Evolutionary conservation across 2,888 invertebrate genomes (phyloP).

Genomic region (Melinaea menophilus): DNA sequence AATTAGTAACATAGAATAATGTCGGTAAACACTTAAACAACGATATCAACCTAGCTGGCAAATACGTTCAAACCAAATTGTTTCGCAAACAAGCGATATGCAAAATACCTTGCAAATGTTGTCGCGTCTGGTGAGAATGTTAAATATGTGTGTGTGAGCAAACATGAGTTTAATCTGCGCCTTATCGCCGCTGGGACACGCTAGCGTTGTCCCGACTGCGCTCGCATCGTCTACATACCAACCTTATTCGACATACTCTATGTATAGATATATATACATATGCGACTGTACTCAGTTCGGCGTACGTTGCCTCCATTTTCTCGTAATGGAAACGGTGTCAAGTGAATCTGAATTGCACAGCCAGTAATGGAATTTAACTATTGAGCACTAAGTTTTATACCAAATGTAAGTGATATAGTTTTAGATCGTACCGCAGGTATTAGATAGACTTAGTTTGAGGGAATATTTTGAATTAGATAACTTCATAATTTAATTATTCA

Average conservation of each 20-base stretch:
- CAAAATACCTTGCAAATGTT: slow-evolving; percentile 61
- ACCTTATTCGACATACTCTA: slow-evolving; percentile 16
- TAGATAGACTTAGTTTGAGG: neutral
- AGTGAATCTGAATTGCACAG: slow-evolving; percentile 45
- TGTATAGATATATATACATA: slow-evolving; percentile 27
- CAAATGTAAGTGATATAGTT: neutral
- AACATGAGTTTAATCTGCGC: slow-evolving; percentile 73
- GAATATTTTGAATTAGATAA: too few relatives aligned
- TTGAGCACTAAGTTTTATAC: slow-evolving; percentile 27
- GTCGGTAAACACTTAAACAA: slow-evolving; percentile 25
- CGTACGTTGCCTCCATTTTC: slow-evolving; percentile 35
- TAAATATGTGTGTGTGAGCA: slow-evolving; percentile 70
- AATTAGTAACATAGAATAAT: slow-evolving; percentile 16
- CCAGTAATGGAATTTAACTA: slow-evolving; percentile 35
- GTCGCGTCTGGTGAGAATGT: slow-evolving; percentile 65
- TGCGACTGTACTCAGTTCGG: slow-evolving; percentile 19
- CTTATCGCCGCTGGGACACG: slow-evolving; percentile 56
- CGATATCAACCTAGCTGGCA: slow-evolving; percentile 39
- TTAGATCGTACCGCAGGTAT: neutral
- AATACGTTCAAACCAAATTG: slow-evolving; percentile 63
- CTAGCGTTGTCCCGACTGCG: slow-evolving; percentile 32
- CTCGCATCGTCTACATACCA: slow-evolving; percentile 27
- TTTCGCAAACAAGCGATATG: slow-evolving; percentile 66
- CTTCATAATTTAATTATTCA: too few relatives aligned
- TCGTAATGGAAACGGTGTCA: slow-evolving; percentile 42